A percentile compares a stretch with the other conserved stretches of the same genome.
phyloP scores from a whole-genome alignment of 2,113 vertebrate species.

The Oreotrochilus melanogaster region DNA sequence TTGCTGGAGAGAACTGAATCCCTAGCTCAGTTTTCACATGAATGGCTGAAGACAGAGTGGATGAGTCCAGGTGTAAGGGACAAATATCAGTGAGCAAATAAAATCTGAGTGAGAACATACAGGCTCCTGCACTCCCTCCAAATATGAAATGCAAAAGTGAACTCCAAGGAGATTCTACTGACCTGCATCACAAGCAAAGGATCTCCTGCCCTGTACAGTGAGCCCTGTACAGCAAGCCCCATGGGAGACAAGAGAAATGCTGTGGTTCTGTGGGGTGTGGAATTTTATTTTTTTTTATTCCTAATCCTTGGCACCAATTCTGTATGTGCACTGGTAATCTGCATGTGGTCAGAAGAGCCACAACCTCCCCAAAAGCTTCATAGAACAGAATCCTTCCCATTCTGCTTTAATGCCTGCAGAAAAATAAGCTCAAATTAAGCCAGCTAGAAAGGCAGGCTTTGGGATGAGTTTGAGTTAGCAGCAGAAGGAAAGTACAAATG shows the following conservation, averaged over 20 bases:
- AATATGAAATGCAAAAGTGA: not conserved
- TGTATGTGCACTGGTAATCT: not conserved
- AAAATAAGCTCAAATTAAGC: slow-evolving; percentile 18
- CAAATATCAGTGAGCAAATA: not conserved
- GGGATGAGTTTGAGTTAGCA: slow-evolving; percentile 22
- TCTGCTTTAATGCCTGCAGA: slow-evolving; percentile 32
- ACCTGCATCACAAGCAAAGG: not conserved
- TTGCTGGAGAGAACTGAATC: not conserved
- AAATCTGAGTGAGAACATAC: not conserved
- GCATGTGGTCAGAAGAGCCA: not conserved
- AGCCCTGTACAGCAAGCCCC: not conserved
- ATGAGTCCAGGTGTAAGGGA: not conserved
- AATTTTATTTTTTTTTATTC: not conserved
- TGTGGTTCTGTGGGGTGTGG: not conserved
- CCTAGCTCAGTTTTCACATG: not conserved
- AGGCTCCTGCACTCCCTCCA: not conserved
- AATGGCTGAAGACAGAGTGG: not conserved
- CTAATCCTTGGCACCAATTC: not conserved
- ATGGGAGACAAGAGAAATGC: not conserved
- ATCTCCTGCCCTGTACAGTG: fast-evolving
- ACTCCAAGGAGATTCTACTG: not conserved
- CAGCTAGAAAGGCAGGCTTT: slow-evolving; percentile 30
- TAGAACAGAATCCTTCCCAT: not conserved
- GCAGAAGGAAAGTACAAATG: slow-evolving; percentile 40
- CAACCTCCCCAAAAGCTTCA: not conserved